Conservation (phyloP, 1,140 invertebrate genomes). For the Drosophila virilis region DNA sequence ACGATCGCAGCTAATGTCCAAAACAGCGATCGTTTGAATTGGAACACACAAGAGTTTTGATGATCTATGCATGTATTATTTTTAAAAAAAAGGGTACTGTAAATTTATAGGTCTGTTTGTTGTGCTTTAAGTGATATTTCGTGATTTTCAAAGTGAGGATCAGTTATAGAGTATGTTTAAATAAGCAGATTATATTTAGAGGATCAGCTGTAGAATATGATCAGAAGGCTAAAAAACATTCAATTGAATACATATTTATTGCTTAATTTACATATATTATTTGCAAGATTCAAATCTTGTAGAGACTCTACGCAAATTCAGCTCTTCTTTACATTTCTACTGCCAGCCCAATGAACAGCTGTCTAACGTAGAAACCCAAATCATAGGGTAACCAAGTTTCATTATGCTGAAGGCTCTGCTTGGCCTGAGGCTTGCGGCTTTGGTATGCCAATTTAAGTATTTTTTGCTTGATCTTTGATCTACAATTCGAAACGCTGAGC, state of each 20-base stretch:
- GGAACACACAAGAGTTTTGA: not conserved
- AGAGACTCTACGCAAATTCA: not conserved
- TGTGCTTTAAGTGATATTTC: not conserved
- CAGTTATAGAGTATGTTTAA: no score
- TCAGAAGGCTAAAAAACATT: no score
- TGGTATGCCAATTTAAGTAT: constrained; percentile 78
- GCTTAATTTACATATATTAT: not conserved
- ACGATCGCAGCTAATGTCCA: constrained; percentile 12
- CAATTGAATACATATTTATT: not conserved
- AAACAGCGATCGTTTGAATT: constrained; percentile 28
- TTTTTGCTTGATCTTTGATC: constrained; percentile 81
- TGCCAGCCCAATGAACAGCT: constrained; percentile 14
- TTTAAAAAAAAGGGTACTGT: not conserved
- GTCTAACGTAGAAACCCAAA: constrained; percentile 22
- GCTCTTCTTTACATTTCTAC: not conserved
- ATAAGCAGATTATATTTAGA: accelerated
- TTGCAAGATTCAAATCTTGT: not conserved
- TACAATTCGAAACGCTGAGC: constrained; percentile 79
- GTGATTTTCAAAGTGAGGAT: no score
- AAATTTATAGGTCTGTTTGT: constrained; percentile 4
- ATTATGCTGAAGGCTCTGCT: constrained; percentile 38
- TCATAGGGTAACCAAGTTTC: constrained; percentile 65
- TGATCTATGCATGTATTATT: not conserved
- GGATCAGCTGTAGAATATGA: no score
- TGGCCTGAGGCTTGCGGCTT: constrained; percentile 40